Conservation (phyloP, 2,888 invertebrate species). For the Noctua fimbriata region DNA sequence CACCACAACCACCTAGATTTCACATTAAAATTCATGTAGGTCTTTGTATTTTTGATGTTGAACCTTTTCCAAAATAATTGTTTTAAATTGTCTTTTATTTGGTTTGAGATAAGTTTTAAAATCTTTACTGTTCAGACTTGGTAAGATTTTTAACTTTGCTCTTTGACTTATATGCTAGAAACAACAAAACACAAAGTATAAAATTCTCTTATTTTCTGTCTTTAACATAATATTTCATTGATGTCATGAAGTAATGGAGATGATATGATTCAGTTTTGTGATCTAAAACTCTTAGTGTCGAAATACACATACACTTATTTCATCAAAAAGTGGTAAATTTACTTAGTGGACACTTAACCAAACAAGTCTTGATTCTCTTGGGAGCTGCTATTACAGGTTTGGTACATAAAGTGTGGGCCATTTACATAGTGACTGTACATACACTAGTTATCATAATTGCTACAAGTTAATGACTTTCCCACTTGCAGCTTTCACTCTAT, state of each 20-base stretch:
- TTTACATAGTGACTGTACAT: conserved; percentile 33
- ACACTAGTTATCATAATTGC: conserved; percentile 61
- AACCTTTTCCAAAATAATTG: conserved; percentile 56
- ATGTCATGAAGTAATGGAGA: neutral
- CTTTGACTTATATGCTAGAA: neutral
- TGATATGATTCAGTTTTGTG: neutral
- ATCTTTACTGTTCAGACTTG: conserved; percentile 31
- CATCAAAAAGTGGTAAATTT: conserved; percentile 19
- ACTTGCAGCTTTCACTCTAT: conserved; percentile 56
- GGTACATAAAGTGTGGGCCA: conserved; percentile 24
- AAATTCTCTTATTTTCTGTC: neutral
- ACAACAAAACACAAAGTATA: neutral
- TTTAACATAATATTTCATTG: neutral
- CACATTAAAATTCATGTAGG: conserved; percentile 57
- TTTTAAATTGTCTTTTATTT: conserved; percentile 54
- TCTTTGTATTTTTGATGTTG: conserved; percentile 49
- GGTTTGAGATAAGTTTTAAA: conserved; percentile 46
- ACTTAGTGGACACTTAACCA: conserved; percentile 38
- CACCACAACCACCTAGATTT: conserved; percentile 61
- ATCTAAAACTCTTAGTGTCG: neutral
- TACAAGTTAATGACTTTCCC: conserved; percentile 55
- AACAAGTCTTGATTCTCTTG: conserved; percentile 28
- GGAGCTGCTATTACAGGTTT: conserved; percentile 24
- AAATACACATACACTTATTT: conserved; percentile 1
- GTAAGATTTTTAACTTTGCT: conserved; percentile 42